Evolutionary conservation across 2,113 vertebrate genomes (phyloP).

Genomic region (Circaetus cinerascens): DNA sequence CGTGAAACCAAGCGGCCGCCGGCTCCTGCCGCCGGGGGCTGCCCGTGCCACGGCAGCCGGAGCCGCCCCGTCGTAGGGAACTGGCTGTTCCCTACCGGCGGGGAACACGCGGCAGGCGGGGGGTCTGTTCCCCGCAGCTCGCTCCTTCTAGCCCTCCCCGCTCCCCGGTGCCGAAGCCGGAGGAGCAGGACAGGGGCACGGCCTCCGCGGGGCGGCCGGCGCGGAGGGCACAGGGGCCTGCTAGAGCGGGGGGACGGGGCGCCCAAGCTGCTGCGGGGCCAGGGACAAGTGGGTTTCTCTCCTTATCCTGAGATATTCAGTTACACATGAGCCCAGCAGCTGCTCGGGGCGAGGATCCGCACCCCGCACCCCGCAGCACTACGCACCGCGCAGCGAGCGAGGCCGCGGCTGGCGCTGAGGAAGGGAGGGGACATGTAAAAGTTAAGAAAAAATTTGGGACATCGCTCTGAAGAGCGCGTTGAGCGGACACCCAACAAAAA

Average conservation of each 20-base stretch:
- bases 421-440: neutral
- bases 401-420: neutral
- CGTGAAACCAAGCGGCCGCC: neutral
- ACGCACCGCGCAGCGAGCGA: neutral
- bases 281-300: neutral
- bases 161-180: neutral
- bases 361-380: neutral
- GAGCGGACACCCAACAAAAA: neutral
- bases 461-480: neutral
- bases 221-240: neutral
- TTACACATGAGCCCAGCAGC: neutral
- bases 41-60: neutral
- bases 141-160: neutral
- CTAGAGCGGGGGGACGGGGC: fast-evolving
- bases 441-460: neutral
- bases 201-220: neutral
- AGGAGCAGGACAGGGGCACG: neutral
- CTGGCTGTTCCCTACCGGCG: neutral
- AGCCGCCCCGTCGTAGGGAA: neutral
- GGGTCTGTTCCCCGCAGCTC: neutral
- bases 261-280: neutral
- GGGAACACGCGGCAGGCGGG: neutral
- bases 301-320: neutral
- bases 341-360: neutral
- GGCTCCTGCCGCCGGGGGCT: neutral